Evolutionary conservation across 2,888 invertebrate genomes (phyloP).

Genomic region (Charanyca ferruginea): DNA sequence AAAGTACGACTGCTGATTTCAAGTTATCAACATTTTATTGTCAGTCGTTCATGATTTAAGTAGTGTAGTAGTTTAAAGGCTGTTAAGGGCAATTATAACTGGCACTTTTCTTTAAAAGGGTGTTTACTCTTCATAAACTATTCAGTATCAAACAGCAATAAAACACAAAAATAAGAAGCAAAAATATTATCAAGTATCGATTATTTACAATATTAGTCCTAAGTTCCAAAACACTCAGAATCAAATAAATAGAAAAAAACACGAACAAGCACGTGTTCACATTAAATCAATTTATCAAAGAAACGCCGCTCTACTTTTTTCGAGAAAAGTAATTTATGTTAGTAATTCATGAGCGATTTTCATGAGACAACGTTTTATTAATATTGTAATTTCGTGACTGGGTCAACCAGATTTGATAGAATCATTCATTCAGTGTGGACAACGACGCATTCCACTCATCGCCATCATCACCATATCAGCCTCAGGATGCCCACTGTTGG

Average conservation of each 20-base stretch:
- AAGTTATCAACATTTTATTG: too few species aligned
- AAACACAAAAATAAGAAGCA: not conserved
- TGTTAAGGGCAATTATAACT: too few species aligned
- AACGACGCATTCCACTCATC: too few species aligned
- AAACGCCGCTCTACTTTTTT: constrained; percentile 5
- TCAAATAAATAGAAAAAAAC: constrained; percentile 11
- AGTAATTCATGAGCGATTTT: constrained; percentile 31
- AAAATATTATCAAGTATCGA: not conserved
- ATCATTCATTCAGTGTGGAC: constrained; percentile 13
- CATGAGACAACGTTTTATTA: constrained; percentile 35
- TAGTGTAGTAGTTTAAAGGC: too few species aligned
- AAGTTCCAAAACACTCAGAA: not conserved
- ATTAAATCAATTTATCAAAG: constrained; percentile 34
- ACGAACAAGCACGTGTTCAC: constrained; percentile 1
- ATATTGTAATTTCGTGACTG: constrained; percentile 45
- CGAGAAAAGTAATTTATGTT: constrained; percentile 30
- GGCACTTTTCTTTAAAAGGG: too few species aligned
- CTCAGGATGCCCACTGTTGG: too few species aligned
- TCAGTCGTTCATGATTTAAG: too few species aligned
- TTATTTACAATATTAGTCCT: not conserved
- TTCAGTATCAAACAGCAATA: not conserved
- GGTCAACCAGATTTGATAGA: constrained; percentile 5
- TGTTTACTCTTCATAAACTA: too few species aligned
- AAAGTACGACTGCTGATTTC: too few species aligned
- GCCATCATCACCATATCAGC: too few species aligned